A percentile compares a stretch with the other conserved stretches of the same genome.
phyloP scores from a whole-genome alignment of 1,140 invertebrate genomes.

The Luehdorfia chinensis region DNA sequence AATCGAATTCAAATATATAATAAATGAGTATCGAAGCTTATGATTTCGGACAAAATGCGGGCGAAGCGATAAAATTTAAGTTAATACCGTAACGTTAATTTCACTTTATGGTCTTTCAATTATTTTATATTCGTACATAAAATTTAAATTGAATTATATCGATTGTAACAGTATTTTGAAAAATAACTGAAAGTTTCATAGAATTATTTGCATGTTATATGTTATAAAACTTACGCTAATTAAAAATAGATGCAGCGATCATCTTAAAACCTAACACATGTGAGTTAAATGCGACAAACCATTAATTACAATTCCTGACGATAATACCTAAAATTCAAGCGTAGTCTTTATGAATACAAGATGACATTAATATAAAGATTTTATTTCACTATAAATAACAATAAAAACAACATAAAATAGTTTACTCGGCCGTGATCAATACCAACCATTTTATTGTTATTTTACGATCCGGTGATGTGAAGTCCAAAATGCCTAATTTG shows the following conservation, averaged over 20 bases:
- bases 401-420: constrained; percentile 70
- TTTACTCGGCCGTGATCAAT: constrained; percentile 56
- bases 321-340: too few species aligned
- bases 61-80: constrained; percentile 44
- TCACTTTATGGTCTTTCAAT: constrained; percentile 46
- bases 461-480: constrained; percentile 60
- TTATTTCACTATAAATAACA: constrained; percentile 69
- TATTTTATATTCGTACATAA: too few species aligned
- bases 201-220: too few species aligned
- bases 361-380: constrained; percentile 56
- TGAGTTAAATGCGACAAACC: too few species aligned
- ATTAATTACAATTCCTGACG: too few species aligned
- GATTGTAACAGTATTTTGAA: too few species aligned
- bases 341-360: too few species aligned
- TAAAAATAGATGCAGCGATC: too few species aligned
- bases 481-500: constrained; percentile 60
- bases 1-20: neutral
- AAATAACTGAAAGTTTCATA: too few species aligned
- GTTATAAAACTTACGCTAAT: too few species aligned
- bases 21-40: constrained; percentile 5
- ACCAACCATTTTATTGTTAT: constrained; percentile 56
- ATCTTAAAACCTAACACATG: too few species aligned
- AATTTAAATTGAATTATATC: too few species aligned
- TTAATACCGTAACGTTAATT: constrained; percentile 36
- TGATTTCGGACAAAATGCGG: constrained; percentile 40